Conservation (phyloP, 2,888 invertebrate species). For the Belgica antarctica region DNA sequence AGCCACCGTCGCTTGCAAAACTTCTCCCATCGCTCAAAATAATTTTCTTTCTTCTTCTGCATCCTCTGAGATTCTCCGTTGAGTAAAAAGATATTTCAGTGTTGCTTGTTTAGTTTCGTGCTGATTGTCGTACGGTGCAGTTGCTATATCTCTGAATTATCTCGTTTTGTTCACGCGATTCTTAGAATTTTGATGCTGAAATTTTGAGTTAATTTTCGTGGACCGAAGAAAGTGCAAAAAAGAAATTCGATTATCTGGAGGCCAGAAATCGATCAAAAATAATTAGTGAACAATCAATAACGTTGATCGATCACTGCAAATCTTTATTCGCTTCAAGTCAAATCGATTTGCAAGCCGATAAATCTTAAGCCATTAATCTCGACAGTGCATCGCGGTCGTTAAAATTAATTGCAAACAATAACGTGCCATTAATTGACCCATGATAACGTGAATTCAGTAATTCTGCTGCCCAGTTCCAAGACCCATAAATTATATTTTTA, state of each 20-base stretch:
- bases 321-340: too few relatives aligned
- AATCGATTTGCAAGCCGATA: too few relatives aligned
- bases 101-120: not conserved
- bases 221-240: not conserved
- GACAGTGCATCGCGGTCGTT: not conserved
- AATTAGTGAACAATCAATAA: constrained; percentile 10
- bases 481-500: not conserved
- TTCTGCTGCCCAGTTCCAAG: not conserved
- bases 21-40: constrained; percentile 11
- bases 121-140: constrained; percentile 4
- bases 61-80: not conserved
- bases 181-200: not conserved
- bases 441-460: not conserved
- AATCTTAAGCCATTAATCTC: too few relatives aligned
- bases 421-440: not conserved
- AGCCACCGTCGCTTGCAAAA: not conserved
- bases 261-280: constrained; percentile 24
- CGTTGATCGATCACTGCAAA: not conserved
- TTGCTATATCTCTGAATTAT: not conserved
- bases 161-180: not conserved
- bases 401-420: not conserved
- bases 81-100: constrained; percentile 11
- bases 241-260: not conserved
- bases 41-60: constrained; percentile 14
- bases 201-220: constrained; percentile 7